Evolutionary conservation across 2,797 vertebrate species (phyloP).

Genomic region (Dryobates pubescens): DNA sequence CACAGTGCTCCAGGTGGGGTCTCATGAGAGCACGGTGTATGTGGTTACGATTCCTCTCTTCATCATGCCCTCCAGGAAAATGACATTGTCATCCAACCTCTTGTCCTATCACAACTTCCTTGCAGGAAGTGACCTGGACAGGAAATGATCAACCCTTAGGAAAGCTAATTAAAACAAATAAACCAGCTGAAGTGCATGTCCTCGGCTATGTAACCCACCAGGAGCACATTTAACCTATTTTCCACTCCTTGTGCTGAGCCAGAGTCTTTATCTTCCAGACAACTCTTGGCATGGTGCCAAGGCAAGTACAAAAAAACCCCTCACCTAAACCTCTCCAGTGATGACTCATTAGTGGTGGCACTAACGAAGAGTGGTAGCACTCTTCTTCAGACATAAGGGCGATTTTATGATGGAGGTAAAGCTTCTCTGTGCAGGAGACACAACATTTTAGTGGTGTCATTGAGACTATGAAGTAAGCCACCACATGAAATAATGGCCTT

Average conservation of each 20-base stretch:
- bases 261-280: neutral
- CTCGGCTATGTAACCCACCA: neutral
- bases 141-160: neutral
- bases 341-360: neutral
- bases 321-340: neutral
- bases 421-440: neutral
- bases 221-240: neutral
- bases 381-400: neutral
- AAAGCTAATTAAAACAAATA: neutral
- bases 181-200: neutral
- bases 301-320: conserved; percentile 5
- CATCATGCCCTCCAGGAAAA: neutral
- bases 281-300: neutral
- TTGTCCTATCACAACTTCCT: neutral
- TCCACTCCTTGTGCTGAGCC: neutral
- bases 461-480: neutral
- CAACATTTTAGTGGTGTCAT: neutral
- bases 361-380: neutral
- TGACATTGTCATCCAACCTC: neutral
- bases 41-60: neutral
- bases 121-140: neutral
- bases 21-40: neutral
- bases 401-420: neutral
- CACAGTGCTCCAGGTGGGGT: too few relatives aligned
- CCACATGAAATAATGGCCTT: conserved; percentile 4